phyloP scores from a whole-genome alignment of 2,888 invertebrate genomes.

The Sarcophaga variegata region DNA sequence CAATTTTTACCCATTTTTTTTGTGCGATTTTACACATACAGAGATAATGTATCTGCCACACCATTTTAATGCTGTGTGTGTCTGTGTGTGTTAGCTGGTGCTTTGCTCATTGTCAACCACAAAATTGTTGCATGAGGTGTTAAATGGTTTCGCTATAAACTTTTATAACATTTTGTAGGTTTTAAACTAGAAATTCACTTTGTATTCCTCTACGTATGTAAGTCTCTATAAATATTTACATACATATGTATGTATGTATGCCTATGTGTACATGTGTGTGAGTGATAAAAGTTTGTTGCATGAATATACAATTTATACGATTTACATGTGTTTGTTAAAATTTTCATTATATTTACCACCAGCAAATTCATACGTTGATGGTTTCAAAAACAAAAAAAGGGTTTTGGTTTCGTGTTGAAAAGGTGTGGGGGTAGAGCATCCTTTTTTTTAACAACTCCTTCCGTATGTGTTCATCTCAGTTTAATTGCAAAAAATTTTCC shows the following conservation, averaged over 20 bases:
- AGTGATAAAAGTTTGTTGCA: neutral
- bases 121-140: conserved; percentile 81
- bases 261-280: conserved; percentile 5
- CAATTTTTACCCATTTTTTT: neutral
- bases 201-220: neutral
- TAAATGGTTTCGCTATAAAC: conserved; percentile 75
- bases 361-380: conserved; percentile 28
- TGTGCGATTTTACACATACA: neutral
- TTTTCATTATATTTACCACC: conserved; percentile 60
- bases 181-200: conserved; percentile 48
- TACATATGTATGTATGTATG: neutral
- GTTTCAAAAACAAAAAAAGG: neutral
- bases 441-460: conserved; percentile 70
- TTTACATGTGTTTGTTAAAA: conserved; percentile 16
- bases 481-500: conserved; percentile 81
- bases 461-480: conserved; percentile 71
- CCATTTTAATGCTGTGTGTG: neutral
- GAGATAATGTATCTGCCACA: neutral
- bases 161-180: conserved; percentile 68
- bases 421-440: conserved; percentile 19
- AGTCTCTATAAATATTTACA: conserved; percentile 30
- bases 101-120: conserved; percentile 78
- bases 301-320: neutral
- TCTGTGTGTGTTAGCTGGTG: neutral
- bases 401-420: neutral